phyloP scores from a whole-genome alignment of 2,113 vertebrate genomes.

The Helogale parvula region DNA sequence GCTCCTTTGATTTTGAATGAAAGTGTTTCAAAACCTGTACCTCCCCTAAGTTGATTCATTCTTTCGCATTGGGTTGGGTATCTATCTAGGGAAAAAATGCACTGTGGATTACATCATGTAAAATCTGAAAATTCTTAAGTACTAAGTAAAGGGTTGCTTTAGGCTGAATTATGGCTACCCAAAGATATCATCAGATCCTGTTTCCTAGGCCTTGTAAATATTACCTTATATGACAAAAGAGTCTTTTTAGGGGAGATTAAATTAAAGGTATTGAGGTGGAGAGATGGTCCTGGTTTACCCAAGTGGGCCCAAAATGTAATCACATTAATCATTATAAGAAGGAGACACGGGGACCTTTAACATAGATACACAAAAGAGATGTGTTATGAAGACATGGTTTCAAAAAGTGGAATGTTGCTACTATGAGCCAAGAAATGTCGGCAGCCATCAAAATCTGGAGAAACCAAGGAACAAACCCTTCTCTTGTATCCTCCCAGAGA shows the following conservation, averaged over 20 bases:
- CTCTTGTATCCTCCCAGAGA: too few relatives aligned
- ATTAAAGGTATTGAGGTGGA: not conserved
- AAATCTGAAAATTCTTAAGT: slow-evolving; percentile 19
- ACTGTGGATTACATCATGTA: not conserved
- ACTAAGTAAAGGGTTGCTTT: not conserved
- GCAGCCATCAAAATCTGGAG: not conserved
- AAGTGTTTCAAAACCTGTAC: not conserved
- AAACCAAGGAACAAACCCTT: not conserved
- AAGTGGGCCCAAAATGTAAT: not conserved
- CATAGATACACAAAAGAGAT: not conserved
- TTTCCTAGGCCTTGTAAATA: not conserved
- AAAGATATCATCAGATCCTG: not conserved
- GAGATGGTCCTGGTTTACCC: not conserved
- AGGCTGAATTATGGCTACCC: not conserved
- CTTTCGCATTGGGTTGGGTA: not conserved
- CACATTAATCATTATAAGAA: not conserved
- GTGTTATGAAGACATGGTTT: not conserved
- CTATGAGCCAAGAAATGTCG: not conserved
- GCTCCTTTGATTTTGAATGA: not conserved
- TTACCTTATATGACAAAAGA: not conserved
- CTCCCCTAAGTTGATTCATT: not conserved
- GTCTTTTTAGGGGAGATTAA: not conserved
- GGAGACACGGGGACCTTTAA: not conserved
- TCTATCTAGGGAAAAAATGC: not conserved
- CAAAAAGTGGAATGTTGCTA: not conserved